Conservation (phyloP, 2,113 vertebrate species). For the Nicator chloris region DNA sequence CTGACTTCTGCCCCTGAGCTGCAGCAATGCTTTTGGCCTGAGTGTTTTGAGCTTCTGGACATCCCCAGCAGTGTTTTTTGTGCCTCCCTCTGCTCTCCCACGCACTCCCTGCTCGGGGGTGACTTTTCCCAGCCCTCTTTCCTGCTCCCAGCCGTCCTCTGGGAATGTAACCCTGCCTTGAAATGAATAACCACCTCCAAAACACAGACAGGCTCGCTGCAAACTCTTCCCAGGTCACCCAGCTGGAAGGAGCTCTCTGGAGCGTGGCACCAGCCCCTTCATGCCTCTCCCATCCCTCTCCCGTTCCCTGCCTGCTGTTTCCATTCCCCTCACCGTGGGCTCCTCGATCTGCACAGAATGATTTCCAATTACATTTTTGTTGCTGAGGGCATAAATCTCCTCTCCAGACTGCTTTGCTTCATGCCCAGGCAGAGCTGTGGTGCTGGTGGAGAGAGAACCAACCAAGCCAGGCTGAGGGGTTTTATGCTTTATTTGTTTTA, state of each 20-base stretch:
- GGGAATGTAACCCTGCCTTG: background rate
- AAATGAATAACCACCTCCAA: background rate
- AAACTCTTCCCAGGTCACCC: background rate
- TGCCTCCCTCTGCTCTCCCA: background rate
- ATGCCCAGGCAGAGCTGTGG: background rate
- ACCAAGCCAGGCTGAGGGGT: background rate
- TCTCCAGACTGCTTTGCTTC: background rate
- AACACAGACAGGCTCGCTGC: background rate
- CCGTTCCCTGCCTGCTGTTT: background rate
- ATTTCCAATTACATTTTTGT: conserved; percentile 4
- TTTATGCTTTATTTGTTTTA: background rate
- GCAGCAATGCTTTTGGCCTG: background rate
- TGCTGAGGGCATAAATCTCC: conserved; percentile 9
- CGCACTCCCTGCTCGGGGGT: fast-evolving
- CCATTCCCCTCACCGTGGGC: background rate
- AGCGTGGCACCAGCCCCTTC: background rate
- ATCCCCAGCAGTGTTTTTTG: background rate
- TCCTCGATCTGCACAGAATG: background rate
- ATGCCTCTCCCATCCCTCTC: background rate
- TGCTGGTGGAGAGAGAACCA: background rate
- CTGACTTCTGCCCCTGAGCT: background rate
- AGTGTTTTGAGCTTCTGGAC: background rate
- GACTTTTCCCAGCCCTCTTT: background rate
- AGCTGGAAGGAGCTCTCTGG: background rate
- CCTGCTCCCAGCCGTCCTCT: background rate